Base-by-base conservation (phyloP, 1,140 invertebrate species). In the Lepidurus packardi region DNA sequence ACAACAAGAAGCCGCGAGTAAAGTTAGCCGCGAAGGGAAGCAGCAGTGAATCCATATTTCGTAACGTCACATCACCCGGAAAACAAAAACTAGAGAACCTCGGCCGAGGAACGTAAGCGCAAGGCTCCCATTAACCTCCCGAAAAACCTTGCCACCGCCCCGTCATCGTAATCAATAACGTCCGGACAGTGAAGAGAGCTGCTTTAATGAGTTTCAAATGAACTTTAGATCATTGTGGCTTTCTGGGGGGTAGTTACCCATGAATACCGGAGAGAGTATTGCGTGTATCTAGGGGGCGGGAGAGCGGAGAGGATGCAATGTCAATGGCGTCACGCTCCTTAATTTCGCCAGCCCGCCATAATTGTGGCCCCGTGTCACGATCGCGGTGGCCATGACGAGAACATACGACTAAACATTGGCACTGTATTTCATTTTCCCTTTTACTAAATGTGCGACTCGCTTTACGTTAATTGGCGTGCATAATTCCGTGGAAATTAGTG, bases 141-240 rank as follows among this genome's bases (percentile, higher is more conserved):
- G 4, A 34, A 34, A 34, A 34, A 34, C 34, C 34, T 34, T 34
- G 34, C 53, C 21, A 21, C 53, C 53, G 53, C 53, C 53, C 53
- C 21, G 53, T 65, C 53, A 65, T 65, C 21, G 53, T 65, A 65
- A 65, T 65, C 53, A 65, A 65, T 65, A 65, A 65, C 53, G 53
- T 65, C 53, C n/a, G 53, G 53, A 65, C 53, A 65, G 53, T 65
- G 53, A 65, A 65, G 53, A 65, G 53, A 65, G 53, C 53, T 65
- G 53, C 53, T 65, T 65, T 65, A 65, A 65, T 65, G 53, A 65
- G 53, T 65, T 65, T 65, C 9, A 65, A 65, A 65, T 21, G 9
- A 65, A 65, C 53, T 65, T 65, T 65, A 65, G 53, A 65, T 65
- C 21, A 65, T 65, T 65, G 53, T 65, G 53, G 53, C 53, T 65